Evolutionary conservation across 1,140 invertebrate genomes (phyloP), one percentile per base, ranked within the genome.

Genomic region (Aphidius ervi): DNA sequence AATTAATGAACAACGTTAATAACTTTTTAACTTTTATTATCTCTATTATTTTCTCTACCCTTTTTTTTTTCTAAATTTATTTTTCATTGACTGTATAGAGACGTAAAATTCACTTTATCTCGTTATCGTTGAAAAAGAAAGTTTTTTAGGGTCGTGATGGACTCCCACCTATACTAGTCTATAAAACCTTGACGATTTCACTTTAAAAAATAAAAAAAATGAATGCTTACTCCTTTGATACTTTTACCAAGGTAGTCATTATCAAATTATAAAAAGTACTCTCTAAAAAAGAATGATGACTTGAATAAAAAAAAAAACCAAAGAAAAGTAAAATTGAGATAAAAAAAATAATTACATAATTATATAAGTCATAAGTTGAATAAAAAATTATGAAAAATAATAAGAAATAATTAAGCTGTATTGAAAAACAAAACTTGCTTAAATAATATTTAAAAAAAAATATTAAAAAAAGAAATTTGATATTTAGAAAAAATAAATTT

Each of bases 21-120:
- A 68, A 70, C 65, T 72, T 72, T 60, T 63, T 70, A 67, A 69
- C 72, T 73, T 70, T 73, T 70, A 68, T 68, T 66, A 46, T 16
- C 10, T 23, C 7, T 16, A 20, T 31, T 45, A 46, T 39, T 20
- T 39, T 43, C 55, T 9, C 9, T 56, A 6, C 10, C 42, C 6
- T 31, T 53, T 53, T 41, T 16, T 39, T 10, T 49, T 23, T 16
- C 9, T 37, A 16, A 41, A 20, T 45, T 41, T 2, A 47, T 47
- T 49, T 58, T 37, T 31, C 23, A 1, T 31, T 31, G 23, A 31
- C 23, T 31, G 23, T 16, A 16, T 16, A 16, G 16, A 16, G 16
- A 16, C 16, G 23, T 31, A 31, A 31, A 31, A 31, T 52, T 16
- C 6, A 48, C 46, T 61, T 62, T 61, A 61, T 64, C 56, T 61